A percentile compares a stretch with the other conserved stretches of the same genome.
These are phyloP conservation scores for Myanophis thanlyinensis DNA, from an alignment of 2,113 vertebrate genomes.

Conservation along the genomic window DNA sequence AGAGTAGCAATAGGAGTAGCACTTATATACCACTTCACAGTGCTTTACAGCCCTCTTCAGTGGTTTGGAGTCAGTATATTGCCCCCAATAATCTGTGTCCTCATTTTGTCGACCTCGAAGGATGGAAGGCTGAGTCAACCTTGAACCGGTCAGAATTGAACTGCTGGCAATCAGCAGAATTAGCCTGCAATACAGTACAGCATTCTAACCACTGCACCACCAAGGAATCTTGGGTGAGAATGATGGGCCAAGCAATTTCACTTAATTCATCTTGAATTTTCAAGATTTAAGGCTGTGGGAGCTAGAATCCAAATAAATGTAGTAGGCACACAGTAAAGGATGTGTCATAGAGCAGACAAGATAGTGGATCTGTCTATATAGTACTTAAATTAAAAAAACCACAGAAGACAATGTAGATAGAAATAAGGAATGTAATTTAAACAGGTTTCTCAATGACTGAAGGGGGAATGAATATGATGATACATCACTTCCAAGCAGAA, in stretches of 20 bases:
- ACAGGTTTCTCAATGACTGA: not conserved
- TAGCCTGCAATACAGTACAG: not conserved
- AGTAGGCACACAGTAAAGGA: not conserved
- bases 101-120: not conserved
- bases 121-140: not conserved
- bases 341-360: not conserved
- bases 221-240: not conserved
- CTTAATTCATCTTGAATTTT: not conserved
- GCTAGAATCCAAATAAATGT: not conserved
- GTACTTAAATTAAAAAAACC: not conserved
- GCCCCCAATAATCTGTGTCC: not conserved
- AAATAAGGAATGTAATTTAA: not conserved
- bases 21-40: too few species aligned
- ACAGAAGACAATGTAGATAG: not conserved
- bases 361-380: not conserved
- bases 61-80: not conserved
- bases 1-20: not conserved
- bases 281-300: not conserved
- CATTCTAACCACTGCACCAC: not conserved
- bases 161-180: not conserved
- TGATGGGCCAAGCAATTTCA: not conserved
- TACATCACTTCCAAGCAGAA: not conserved
- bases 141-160: not conserved
- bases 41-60: not conserved
- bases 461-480: not conserved